A percentile compares a stretch with the other conserved stretches of the same genome.
Evolutionary conservation across 1,140 invertebrate genomes (phyloP).

Genomic region (Diuraphis noxia): DNA sequence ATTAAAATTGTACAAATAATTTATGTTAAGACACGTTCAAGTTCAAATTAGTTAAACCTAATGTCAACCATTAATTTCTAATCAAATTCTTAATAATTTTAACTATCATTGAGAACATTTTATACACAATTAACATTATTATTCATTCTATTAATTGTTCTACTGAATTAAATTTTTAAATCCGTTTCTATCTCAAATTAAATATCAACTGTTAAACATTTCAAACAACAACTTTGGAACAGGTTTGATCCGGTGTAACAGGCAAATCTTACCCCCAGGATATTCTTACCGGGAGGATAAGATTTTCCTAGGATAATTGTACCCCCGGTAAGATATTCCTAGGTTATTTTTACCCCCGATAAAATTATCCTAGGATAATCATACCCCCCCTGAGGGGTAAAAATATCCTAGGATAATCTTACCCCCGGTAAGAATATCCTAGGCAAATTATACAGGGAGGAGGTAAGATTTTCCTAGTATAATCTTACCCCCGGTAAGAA

Average conservation of each 20-base stretch:
- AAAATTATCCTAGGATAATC: too few species aligned
- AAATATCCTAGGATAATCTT: too few species aligned
- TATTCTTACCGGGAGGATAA: too few species aligned
- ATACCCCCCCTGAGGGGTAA: too few species aligned
- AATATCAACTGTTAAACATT: background rate
- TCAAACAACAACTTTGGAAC: background rate
- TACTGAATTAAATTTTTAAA: background rate
- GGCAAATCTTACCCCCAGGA: too few species aligned
- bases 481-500: too few species aligned
- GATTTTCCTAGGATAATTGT: too few species aligned
- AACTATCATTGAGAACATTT: background rate
- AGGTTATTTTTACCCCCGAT: too few species aligned
- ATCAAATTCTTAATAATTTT: background rate
- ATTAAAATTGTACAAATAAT: background rate
- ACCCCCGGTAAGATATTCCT: too few species aligned
- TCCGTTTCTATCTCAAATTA: background rate
- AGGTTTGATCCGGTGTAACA: background rate
- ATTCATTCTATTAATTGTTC: background rate
- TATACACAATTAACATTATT: background rate
- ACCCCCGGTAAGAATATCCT: too few species aligned
- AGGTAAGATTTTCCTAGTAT: too few species aligned
- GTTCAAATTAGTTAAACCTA: background rate
- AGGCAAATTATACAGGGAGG: too few species aligned
- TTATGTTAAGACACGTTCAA: background rate
- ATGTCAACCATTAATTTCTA: background rate